Base-by-base conservation (phyloP, 1,140 invertebrate genomes). In the Oryzaephilus surinamensis region DNA sequence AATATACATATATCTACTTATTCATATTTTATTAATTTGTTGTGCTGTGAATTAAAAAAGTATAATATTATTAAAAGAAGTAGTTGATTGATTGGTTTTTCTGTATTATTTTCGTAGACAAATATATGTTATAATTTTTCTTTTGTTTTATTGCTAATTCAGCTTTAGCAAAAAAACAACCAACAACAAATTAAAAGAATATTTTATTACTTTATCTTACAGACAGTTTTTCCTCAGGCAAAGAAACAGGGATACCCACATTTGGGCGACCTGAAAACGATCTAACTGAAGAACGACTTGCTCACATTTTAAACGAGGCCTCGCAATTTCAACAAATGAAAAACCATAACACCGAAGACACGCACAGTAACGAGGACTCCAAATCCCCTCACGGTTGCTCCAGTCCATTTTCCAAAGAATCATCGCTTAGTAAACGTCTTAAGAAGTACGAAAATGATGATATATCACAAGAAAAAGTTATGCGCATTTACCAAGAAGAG, bases 401-500 rank as follows among this genome's bases (percentile, higher is more conserved):
- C 15, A 82, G 79, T 35, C 80, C 81, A 1, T 84, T 83, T 57
- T 80, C 76, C 41, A 81, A 79, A 52, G 75, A 71, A 46, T 76
- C 65, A 51, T 78, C 71, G 53, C 73, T 79, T 60, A 81, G 78
- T 47, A 73, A 81, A 61, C 74, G 83, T 62, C 65, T 87, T 39
- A 77, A 84, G 52, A 85, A 90, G 54, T 84, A 88, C 58, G 83
- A 89, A 63, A 90, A 92, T 60, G 90, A 94, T 60, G 89, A 95
- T 67, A 88, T 95, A 65, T 83, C 93, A 28, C 92, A 95, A 64
- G 95, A 97, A 58, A 95, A 97, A 66, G 90, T 99, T 49, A 81
- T 91, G 10, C 76, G 90, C 55, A 93, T 98, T 53, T 98, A 98
- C 60, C 90, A 97, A 52, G 93, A 97, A 60, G 91, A 97, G 58